Conservation (phyloP, 1,140 invertebrate genomes). For the Rhopalosiphum maidis region DNA sequence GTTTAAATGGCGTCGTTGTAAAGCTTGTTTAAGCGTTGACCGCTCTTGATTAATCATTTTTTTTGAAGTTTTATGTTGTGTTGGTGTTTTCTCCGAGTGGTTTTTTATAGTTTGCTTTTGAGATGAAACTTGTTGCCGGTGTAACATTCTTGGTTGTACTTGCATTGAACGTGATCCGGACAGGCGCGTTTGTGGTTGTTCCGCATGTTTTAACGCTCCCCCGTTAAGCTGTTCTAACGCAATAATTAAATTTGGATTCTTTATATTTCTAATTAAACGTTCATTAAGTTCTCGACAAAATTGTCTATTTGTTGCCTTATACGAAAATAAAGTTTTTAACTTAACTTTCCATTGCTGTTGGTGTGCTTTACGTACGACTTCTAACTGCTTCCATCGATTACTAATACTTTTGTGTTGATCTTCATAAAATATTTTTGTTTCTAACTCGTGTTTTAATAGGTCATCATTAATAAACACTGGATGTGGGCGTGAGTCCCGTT, state of each 20-base stretch:
- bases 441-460: not conserved
- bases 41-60: not conserved
- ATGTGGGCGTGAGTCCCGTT: not conserved
- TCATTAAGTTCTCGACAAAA: not conserved
- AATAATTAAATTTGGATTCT: not conserved
- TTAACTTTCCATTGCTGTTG: not conserved
- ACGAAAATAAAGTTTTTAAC: not conserved
- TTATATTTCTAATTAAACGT: not conserved
- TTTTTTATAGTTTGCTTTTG: not conserved
- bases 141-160: not conserved
- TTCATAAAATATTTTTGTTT: not conserved
- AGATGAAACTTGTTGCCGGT: not conserved
- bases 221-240: not conserved
- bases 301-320: not conserved
- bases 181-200: not conserved
- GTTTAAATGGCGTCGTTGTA: not conserved
- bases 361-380: not conserved
- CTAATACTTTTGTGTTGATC: not conserved
- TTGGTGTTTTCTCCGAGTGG: not conserved
- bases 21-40: not conserved
- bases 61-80: not conserved
- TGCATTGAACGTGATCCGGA: not conserved
- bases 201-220: not conserved
- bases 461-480: not conserved
- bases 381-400: not conserved